Evolutionary conservation across 2,888 invertebrate genomes (phyloP), one percentile per base, ranked within the genome.

Genomic region (Scaptodrosophila latifasciaeformis): DNA sequence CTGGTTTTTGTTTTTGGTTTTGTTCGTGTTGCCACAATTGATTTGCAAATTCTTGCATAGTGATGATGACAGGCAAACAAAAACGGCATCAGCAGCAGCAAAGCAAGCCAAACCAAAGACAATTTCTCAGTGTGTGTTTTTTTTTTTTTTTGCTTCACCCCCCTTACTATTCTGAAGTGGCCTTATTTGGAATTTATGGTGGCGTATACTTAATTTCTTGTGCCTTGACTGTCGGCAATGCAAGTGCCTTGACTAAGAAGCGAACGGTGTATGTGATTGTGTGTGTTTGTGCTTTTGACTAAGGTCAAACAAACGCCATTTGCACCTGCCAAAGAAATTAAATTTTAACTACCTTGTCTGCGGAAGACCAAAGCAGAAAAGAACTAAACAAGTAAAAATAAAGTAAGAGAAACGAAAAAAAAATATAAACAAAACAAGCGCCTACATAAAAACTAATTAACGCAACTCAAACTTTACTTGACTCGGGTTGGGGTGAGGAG

Each of bases 381-480:
- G 42, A 48, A n/a, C n/a, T 15, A 24, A 42, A 37, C 44, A 47
- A 31, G 6, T 3, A 44, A 49, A 43, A 34, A 49, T 15, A n/a
- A 30, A 24, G 9, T 29, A 52, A 53, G 40, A 50, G 9, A 50
- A 39, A 53, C 42, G 57, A 48, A 49, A 49, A 37, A n/a, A n/a
- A 9, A 5, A 27, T 27, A 27, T 9, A n/a, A n/a, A n/a, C 5
- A 27, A 27, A 18, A 24, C 6, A 21, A n/a, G 31, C 21, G n/a
- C 27, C 51, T 30, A 30, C 44, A 44, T 55, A 39, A 60, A 74
- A 76, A 59, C 74, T 72, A 77, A 77, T 72, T 74, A 72, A 63
- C 66, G 63, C 67, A 49, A 54, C 37, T 37, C 15, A 37, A 37
- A 37, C 37, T 37, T 37, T 37, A 10, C 17, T 13, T n/a, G n/a